phyloP scores from a whole-genome alignment of 2,888 invertebrate species.

The Patella caerulea region DNA sequence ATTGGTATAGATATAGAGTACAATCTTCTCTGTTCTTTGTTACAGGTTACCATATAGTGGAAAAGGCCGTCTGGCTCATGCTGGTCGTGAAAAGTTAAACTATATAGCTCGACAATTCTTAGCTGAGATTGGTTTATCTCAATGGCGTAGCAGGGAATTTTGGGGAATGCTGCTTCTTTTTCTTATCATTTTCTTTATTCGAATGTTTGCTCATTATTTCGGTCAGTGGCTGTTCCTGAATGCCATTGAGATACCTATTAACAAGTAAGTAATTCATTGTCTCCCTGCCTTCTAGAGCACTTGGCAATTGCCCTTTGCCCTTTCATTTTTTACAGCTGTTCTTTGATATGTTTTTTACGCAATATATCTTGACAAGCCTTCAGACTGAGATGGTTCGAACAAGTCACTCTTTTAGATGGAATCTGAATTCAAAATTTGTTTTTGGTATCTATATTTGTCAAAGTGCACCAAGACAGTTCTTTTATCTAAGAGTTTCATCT shows the following conservation, averaged over 20 bases:
- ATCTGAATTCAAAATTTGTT: too few relatives aligned
- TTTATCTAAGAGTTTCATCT: too few relatives aligned
- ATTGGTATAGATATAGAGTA: too few relatives aligned
- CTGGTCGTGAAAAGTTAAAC: conserved; percentile 57
- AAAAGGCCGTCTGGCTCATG: conserved; percentile 53
- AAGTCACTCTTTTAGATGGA: too few relatives aligned
- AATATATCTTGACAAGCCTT: too few relatives aligned
- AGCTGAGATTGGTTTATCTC: conserved; percentile 66
- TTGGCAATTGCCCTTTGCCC: too few relatives aligned
- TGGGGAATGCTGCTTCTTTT: conserved; percentile 69
- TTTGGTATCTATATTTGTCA: too few relatives aligned
- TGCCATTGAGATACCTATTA: conserved; percentile 64
- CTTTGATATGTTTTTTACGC: too few relatives aligned
- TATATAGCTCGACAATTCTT: conserved; percentile 65
- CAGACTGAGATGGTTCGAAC: too few relatives aligned
- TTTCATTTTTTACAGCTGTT: too few relatives aligned
- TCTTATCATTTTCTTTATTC: conserved; percentile 63
- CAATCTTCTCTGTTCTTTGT: conserved; percentile 12
- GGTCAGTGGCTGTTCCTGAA: conserved; percentile 67
- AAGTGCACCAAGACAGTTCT: too few relatives aligned
- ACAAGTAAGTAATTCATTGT: conserved; percentile 54
- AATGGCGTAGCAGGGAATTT: conserved; percentile 69
- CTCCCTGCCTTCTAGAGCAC: too few relatives aligned
- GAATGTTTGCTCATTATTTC: conserved; percentile 66
- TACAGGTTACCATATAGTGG: conserved; percentile 57